Evolutionary conservation across 1,140 invertebrate species (phyloP), one percentile per base, ranked within the genome.

Genomic region (Zaprionus camerounensis): DNA sequence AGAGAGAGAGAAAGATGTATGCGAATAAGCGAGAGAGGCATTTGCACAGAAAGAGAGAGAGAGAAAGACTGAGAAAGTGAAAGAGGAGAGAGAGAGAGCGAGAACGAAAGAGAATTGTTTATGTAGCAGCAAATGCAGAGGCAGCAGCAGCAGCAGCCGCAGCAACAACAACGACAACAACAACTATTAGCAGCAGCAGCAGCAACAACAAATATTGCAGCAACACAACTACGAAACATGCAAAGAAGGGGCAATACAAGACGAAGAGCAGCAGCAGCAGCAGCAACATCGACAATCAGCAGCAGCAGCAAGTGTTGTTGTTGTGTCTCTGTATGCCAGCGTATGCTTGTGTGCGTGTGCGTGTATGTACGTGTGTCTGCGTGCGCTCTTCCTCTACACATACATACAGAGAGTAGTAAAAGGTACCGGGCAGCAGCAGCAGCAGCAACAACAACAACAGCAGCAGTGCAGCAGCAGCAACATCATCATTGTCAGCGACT

Each of bases 401-500:
- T 6, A 69, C 49, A 62, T 46, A 51, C 24, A 62, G 15, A 55
- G 38, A 49, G 34, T 70, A 75, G 69, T 71, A 59, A 34, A 34
- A 65, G 59, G 62, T 71, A 53, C 26, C 55, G 34, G 69, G 46
- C 46, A 73, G 70, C 71, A 85, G 71, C 71, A 61, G 20, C 51
- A 71, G 67, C 70, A 79, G 41, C 83, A 82, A 51, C 74, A 88
- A 76, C 82, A 81, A 71, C 78, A 85, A 64, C 83, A 87, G 22
- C 41, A 56, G 49, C 34, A 61, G 49, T 36, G 20, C 51, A 66
- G 66, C 77, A 80, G 83, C 83, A 90, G 85, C 85, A 90, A 91
- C 85, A 90, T 90, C 85, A 90, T 91, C 85, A 90, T 90, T 91
- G 82, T 90, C 82, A 90, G 80, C 82, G 80, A 91, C 82, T 70